Percentiles rank a stretch among this genome's conserved stretches.
Conservation (phyloP, 2,797 vertebrate genomes). For the Pteropus rufus region DNA sequence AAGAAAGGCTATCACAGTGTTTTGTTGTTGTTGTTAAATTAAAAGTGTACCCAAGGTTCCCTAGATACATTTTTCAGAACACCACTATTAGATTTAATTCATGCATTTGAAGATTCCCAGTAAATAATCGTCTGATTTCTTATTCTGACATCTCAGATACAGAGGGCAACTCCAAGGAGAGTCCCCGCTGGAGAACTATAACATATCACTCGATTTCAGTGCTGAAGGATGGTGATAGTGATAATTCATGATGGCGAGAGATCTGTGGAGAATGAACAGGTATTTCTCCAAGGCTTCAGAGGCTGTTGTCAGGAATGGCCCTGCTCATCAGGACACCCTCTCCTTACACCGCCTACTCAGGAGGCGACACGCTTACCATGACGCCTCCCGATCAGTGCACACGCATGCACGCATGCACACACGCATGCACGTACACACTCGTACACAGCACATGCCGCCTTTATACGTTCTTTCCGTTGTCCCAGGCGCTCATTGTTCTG, state of each 20-base stretch:
- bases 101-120: neutral
- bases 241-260: conserved; percentile 39
- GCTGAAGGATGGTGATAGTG: neutral
- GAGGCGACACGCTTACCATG: neutral
- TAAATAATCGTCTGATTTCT: conserved; percentile 57
- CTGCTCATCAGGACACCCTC: neutral
- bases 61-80: conserved; percentile 49
- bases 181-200: neutral
- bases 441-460: rapidly evolving
- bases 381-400: neutral
- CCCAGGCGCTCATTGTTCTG: neutral
- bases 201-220: neutral
- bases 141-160: conserved; percentile 48
- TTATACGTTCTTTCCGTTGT: neutral
- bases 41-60: conserved; percentile 41
- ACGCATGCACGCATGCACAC: rapidly evolving
- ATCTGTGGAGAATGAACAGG: conserved; percentile 10
- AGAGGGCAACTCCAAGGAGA: conserved; percentile 51
- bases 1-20: conserved; percentile 32
- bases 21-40: conserved; percentile 38
- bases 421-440: rapidly evolving
- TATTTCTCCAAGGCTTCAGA: neutral
- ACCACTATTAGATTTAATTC: conserved; percentile 45
- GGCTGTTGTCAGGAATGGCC: neutral
- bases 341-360: neutral